Conservation (phyloP, 2,113 vertebrate species). For the Scopus umbretta region DNA sequence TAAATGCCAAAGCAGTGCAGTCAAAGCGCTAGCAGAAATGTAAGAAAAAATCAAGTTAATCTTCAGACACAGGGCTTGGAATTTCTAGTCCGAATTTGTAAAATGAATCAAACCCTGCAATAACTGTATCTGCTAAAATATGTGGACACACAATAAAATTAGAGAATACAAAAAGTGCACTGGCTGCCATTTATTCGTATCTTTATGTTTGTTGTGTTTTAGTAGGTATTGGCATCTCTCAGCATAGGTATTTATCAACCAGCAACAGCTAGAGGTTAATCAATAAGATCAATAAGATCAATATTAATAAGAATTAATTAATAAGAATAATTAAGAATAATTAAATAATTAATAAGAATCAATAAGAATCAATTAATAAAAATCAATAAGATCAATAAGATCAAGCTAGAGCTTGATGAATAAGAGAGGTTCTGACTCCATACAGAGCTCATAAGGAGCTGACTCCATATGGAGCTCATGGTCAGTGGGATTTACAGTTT, state of each 20-base stretch:
- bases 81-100: neutral
- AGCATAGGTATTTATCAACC: neutral
- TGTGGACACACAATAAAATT: neutral
- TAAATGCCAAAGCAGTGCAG: neutral
- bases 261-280: neutral
- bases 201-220: neutral
- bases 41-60: neutral
- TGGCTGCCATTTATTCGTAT: neutral
- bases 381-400: too few relatives aligned
- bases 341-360: too few relatives aligned
- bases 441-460: rapidly evolving
- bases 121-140: neutral
- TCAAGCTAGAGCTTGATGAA: too few relatives aligned
- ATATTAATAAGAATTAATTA: too few relatives aligned
- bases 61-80: neutral
- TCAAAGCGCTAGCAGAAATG: neutral
- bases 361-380: too few relatives aligned
- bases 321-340: too few relatives aligned
- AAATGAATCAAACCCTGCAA: neutral
- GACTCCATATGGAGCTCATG: neutral
- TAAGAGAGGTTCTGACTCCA: neutral
- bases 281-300: too few relatives aligned
- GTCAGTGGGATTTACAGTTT: neutral
- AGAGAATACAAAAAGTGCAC: neutral
- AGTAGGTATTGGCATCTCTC: neutral